These are phyloP conservation scores for Ceratina japonica DNA, from an alignment of 1,140 invertebrate species.

Conservation along the genomic window DNA sequence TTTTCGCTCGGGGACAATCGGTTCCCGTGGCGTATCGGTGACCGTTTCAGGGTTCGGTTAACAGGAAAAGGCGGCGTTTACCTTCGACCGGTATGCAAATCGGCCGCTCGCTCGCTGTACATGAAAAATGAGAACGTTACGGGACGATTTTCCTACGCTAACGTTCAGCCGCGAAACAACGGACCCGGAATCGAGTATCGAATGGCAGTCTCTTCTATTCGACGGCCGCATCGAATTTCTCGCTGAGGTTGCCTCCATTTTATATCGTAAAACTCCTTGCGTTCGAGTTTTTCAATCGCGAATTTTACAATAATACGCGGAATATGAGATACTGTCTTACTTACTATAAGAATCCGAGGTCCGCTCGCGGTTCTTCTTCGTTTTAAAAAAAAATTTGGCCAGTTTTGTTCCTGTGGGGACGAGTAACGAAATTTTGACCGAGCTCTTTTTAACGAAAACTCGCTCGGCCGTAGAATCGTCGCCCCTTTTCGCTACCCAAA, in stretches of 20 bases:
- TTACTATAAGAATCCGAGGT: too few relatives aligned
- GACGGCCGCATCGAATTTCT: too few relatives aligned
- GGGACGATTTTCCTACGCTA: conserved; percentile 7
- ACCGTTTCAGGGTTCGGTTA: conserved; percentile 17
- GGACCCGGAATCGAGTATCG: conserved; percentile 2
- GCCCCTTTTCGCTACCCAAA: too few relatives aligned
- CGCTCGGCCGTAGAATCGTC: too few relatives aligned
- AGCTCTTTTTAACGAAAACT: too few relatives aligned
- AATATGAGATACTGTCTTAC: too few relatives aligned
- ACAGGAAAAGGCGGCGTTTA: conserved; percentile 15
- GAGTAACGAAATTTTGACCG: too few relatives aligned
- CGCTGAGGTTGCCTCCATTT: background rate
- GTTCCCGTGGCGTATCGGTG: background rate
- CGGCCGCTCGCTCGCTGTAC: background rate
- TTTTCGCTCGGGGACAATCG: background rate
- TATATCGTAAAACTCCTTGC: background rate
- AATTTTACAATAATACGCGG: too few relatives aligned
- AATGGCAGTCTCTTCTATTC: conserved; percentile 1
- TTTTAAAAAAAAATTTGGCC: too few relatives aligned
- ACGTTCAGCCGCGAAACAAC: conserved; percentile 20
- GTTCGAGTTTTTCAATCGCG: too few relatives aligned
- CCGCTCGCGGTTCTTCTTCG: too few relatives aligned
- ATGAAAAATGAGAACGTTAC: conserved; percentile 18
- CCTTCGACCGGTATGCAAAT: conserved; percentile 15
- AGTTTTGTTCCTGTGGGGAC: too few relatives aligned